Percentiles rank a stretch among this genome's conserved stretches.
These are phyloP conservation scores for Dastarcus helophoroides DNA, from an alignment of 2,888 invertebrate species.

Conservation along the genomic window DNA sequence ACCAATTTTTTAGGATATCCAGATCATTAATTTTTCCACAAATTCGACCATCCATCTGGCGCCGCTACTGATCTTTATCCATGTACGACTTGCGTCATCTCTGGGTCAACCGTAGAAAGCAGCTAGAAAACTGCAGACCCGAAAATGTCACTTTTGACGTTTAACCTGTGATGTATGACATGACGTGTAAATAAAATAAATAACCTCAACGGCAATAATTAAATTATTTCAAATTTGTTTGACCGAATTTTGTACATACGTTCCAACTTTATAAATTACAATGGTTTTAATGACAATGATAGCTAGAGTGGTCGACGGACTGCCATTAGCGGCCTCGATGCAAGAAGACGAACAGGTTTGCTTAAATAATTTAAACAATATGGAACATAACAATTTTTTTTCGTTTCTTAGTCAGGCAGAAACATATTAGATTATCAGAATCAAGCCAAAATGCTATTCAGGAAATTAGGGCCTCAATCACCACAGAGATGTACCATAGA, in stretches of 20 bases:
- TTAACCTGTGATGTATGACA: too few relatives aligned
- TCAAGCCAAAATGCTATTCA: conserved; percentile 97
- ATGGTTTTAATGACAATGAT: conserved; percentile 99
- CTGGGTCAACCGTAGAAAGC: too few relatives aligned
- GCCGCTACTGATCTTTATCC: too few relatives aligned
- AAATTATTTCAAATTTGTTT: conserved; percentile 1
- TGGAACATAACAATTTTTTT: conserved; percentile 3
- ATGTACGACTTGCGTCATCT: too few relatives aligned
- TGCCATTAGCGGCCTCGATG: conserved; percentile 92
- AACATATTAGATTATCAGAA: conserved; percentile 96
- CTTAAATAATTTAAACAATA: conserved; percentile 1
- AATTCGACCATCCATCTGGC: too few relatives aligned
- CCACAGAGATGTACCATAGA: conserved; percentile 91
- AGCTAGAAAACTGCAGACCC: too few relatives aligned
- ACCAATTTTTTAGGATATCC: too few relatives aligned
- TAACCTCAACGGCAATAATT: too few relatives aligned
- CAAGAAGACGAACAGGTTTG: conserved; percentile 95
- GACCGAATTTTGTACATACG: background rate
- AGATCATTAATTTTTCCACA: too few relatives aligned
- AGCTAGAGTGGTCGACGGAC: conserved; percentile 86
- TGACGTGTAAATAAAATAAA: conserved; percentile 10
- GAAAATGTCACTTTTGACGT: too few relatives aligned
- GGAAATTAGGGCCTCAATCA: conserved; percentile 83
- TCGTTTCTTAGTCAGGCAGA: conserved; percentile 67
- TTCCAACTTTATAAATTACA: conserved; percentile 13